Base-by-base conservation (phyloP, 1,140 invertebrate genomes). In the Lithobius niger region DNA sequence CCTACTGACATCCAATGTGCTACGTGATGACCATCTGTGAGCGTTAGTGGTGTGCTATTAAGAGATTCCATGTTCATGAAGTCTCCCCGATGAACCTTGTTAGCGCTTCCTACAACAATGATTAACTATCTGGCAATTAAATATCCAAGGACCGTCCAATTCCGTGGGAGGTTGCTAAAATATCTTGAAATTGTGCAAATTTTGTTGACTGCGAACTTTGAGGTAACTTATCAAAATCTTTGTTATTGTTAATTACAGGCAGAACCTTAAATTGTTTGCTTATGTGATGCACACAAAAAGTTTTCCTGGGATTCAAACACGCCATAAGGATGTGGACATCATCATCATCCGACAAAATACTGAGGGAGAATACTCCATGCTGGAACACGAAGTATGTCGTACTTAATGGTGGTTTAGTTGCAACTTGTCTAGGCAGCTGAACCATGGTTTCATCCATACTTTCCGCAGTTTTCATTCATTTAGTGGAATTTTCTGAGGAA, bases 271-370 rank as follows among this genome's bases (percentile, higher is more conserved):
- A 74, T 79, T 99, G 53, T 99, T 86, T 70, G 92, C 96, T 0
- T 98, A 98, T 72, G 86, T 98, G 0, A 70, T 99, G 13, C 88
- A 96, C 65, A 97, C 91, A 72, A 88, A 91, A 62, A 93, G 91
- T 0, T 92, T 91, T 66, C 81, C 85, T 15, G 92, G 89, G 1
- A 82, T 96, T 27, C 74, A 76, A 1, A 88, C 88, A 0, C 78
- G 88, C 13, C 94, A 99, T 59, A 82, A 86, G 61, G 80, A 94
- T 71, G 83, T 99, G 58, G 90, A 99, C 73, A 80, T 99, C 67
- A 79, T 89, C 24, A 87, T 98, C 52, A 86, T 99, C 52, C 76
- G 90, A 64, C 94, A 99, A 72, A 99, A 99, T 69, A 93, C 86
- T 16, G 88, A 91, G 69, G 90, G 90, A 36, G 90, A 95, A 72